phyloP scores from a whole-genome alignment of 2,888 invertebrate genomes.

The Zygogramma bicolorata region DNA sequence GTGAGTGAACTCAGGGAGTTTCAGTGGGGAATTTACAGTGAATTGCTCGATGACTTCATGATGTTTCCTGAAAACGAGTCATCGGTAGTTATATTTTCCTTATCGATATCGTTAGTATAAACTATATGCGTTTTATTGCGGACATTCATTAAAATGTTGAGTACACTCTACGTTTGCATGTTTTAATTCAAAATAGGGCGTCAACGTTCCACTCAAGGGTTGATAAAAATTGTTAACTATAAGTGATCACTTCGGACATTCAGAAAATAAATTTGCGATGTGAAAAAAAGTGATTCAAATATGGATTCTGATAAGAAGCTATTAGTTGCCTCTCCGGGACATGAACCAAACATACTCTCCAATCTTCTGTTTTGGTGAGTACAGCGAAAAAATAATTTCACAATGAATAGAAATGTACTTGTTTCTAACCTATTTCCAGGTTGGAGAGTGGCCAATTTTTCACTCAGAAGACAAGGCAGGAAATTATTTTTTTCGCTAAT shows the following conservation, averaged over 20 bases:
- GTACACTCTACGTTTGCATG: neutral
- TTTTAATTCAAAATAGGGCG: neutral
- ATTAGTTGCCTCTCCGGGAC: constrained; percentile 73
- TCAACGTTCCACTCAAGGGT: neutral
- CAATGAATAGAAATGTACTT: too few relatives aligned
- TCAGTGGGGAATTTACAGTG: neutral
- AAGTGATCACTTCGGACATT: neutral
- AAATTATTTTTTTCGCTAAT: too few relatives aligned
- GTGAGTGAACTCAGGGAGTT: too few relatives aligned
- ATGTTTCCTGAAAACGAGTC: neutral
- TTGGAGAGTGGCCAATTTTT: too few relatives aligned
- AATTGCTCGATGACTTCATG: neutral
- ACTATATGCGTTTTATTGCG: neutral
- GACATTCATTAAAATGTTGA: neutral
- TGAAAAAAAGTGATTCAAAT: neutral
- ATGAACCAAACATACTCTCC: constrained; percentile 71
- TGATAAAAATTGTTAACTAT: neutral
- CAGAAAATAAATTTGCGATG: neutral
- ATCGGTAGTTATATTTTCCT: neutral
- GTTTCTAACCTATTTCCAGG: too few relatives aligned
- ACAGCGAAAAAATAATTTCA: too few relatives aligned
- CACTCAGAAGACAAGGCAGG: too few relatives aligned
- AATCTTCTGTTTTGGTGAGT: constrained; percentile 74
- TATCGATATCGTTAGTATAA: neutral
- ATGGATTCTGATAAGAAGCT: constrained; percentile 75